Evolutionary conservation across 1,140 invertebrate genomes (phyloP), one percentile per base, ranked within the genome.

Genomic region (Bombus picipes): DNA sequence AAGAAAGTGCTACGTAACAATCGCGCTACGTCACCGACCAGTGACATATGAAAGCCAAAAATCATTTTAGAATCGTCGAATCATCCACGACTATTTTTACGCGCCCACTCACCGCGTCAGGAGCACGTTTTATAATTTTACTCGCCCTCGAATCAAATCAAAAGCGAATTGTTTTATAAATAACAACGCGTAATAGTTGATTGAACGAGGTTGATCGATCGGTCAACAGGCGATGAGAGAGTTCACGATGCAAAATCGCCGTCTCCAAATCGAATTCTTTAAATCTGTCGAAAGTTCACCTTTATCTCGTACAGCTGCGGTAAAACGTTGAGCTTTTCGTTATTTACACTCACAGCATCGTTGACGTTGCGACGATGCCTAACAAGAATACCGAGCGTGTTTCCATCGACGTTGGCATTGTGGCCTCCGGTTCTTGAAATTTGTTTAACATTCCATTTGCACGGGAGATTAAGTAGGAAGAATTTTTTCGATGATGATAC

Each of bases 1-100:
- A 57, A n/a, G 79, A 72, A 80, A 83, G 59, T 62, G 12, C 47
- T 62, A 72, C 75, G 18, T 66, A 68, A 57, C 47, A 70, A 87
- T 83, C 53, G 15, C 25, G 43, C 25, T 18, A 18, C 78, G 34
- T 75, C 37, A 81, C 18, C 68, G 28, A n/a, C 18, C 37, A 18
- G n/a, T 79, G 57, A 68, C 75, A 79, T 53, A 74, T 68, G 41
- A 75, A 57, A 39, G 37, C 85, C 66, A 79, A 71, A 79, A 72
- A 71, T 80, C 79, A 39, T 83, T 89, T 86, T 80, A 74, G 76
- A 34, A 80, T 53, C 53, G 57, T 32, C 65, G 83, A 85, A 71
- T 89, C 79, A 88, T 79, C 72, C 32, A 43, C 28, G 47, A 77
- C n/a, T 89, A 89, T 83, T 86, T 86, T 62, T 53, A 15, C 28